A percentile compares a stretch with the other conserved stretches of the same genome.
Conservation (phyloP, 2,113 vertebrate genomes). For the Cebus imitator region DNA sequence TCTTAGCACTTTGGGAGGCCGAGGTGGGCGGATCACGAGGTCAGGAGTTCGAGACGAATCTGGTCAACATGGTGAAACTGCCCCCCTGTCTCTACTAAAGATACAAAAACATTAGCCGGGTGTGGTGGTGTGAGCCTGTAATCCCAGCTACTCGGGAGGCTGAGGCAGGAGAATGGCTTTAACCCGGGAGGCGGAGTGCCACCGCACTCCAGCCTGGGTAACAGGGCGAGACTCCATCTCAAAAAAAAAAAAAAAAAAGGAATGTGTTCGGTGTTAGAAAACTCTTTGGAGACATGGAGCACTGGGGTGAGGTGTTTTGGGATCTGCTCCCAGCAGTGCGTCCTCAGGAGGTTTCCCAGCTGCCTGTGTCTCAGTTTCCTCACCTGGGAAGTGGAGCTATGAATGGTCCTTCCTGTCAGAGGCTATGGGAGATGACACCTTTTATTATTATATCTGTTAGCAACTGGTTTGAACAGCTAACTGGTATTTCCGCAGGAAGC, state of each 20-base stretch:
- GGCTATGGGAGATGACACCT: neutral
- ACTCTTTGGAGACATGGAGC: neutral
- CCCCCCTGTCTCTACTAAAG: too few relatives aligned
- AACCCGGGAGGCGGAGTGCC: too few relatives aligned
- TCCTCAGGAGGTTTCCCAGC: neutral
- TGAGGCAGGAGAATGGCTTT: too few relatives aligned
- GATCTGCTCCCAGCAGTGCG: neutral
- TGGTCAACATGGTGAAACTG: too few relatives aligned
- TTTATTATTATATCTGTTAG: neutral
- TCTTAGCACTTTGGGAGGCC: too few relatives aligned
- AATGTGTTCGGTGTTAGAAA: neutral
- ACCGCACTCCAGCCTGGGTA: too few relatives aligned
- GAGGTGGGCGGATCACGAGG: too few relatives aligned
- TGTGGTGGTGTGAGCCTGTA: too few relatives aligned
- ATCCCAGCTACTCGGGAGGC: too few relatives aligned
- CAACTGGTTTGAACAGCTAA: neutral
- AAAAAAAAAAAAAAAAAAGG: neutral
- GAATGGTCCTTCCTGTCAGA: neutral
- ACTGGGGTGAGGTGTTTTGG: neutral
- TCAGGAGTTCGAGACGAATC: too few relatives aligned
- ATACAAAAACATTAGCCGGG: too few relatives aligned
- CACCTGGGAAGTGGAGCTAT: neutral
- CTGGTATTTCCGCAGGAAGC: neutral
- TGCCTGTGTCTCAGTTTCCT: neutral
- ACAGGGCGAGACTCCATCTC: rapidly evolving